Base-by-base conservation (phyloP, 2,113 vertebrate species). In the Embiotoca jacksoni region DNA sequence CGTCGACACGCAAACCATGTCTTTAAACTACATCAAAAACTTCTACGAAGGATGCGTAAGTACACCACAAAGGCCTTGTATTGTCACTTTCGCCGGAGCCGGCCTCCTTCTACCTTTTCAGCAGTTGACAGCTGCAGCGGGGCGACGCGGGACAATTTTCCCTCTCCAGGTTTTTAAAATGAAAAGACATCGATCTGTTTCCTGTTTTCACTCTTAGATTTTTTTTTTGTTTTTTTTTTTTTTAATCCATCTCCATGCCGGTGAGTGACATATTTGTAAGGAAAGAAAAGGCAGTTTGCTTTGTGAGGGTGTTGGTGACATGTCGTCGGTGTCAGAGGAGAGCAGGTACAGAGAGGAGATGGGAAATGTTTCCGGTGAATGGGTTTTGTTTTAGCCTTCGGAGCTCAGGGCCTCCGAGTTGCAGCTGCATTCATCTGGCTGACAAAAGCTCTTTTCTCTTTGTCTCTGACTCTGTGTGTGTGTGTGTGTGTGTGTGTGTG, bases 31-130 rank as follows among this genome's bases (percentile, higher is more conserved):
- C 91, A 95, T 96, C 91, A 95, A 91, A 89, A 96, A 96, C 92
- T 96, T 97, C 94, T 96, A 95, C 82, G 96, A 96, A 92, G 95
- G 96, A 94, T 97, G 95, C 90, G 96, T 96, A 89, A 96, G 96
- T 96, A 94, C 15, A 62, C 10, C 14, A 16, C 46, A 13, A 10
- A 33, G 52, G 16, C 56, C 4, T 23, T 23, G 33, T n/a, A 9
- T 31, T 56, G 54, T 55, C 16, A 23, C 33, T 36, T 15, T 23
- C 39, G 6, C 32, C 2, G 5, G 15, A 57, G n/a, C 16, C 37
- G 61, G 11, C 33, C 30, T n/a, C 0, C 13, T 23, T 37, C 1
- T 50, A 5, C 31, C 31, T 30, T 46, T 1, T 79, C 35, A 32
- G 13, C 37, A 11, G 47, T 37, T 41, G 63, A 68, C 46, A 46